Evolutionary conservation across 1,140 invertebrate species (phyloP).

Genomic region (Hermetia illucens): DNA sequence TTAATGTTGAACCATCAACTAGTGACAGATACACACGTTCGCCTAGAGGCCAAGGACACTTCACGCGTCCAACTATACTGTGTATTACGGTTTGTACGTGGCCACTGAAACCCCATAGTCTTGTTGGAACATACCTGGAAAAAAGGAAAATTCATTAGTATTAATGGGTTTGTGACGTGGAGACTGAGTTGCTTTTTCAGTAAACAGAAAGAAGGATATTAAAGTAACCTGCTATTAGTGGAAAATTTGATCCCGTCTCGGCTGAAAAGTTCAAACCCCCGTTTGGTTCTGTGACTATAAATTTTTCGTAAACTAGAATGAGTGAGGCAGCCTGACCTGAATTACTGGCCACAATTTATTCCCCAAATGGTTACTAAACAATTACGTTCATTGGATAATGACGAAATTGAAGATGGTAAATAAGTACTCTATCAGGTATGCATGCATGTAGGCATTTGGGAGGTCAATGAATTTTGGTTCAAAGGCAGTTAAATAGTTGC

Average conservation of each 20-base stretch:
- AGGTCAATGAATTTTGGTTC: no score
- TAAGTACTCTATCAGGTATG: no score
- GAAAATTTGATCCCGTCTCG: neutral
- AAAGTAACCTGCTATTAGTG: neutral
- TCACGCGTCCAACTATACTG: constrained; percentile 73
- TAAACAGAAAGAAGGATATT: neutral
- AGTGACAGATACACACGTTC: constrained; percentile 58
- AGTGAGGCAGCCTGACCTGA: no score
- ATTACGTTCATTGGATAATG: no score
- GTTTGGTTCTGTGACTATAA: no score
- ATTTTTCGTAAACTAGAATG: no score
- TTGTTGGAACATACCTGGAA: constrained; percentile 76
- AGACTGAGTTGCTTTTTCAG: neutral
- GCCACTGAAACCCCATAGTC: constrained; percentile 86
- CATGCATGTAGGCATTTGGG: no score
- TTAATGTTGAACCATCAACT: constrained; percentile 72
- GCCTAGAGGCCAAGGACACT: constrained; percentile 73
- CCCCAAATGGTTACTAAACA: no score
- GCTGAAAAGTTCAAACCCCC: neutral
- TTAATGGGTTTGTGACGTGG: neutral
- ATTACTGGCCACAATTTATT: no score
- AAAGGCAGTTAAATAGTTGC: no score
- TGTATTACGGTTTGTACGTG: constrained; percentile 86
- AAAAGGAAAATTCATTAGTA: constrained; percentile 6
- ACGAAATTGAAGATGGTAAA: no score